Base-by-base conservation (phyloP, 2,888 invertebrate species). In the Dysmachus trigonus region DNA sequence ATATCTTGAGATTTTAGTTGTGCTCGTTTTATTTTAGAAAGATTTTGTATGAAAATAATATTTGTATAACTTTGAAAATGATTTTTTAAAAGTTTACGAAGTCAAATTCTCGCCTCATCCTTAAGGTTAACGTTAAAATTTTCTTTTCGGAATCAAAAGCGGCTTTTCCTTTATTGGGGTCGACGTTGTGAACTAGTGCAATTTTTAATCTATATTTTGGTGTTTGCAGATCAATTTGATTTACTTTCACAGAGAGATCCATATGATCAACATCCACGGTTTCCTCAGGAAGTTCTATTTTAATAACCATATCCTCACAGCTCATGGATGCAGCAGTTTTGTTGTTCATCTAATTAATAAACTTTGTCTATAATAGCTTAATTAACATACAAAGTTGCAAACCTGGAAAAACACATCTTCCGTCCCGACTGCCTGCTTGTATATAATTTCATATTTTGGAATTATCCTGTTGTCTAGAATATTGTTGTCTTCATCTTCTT, bases 241-340 rank as follows among this genome's bases (percentile, higher is more conserved):
- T 93, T 47, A 93, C 93, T 15, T 94, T 93, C 3, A 96, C 95
- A 87, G 95, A 94, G 73, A 98, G 92, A 88, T 96, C 95, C 86
- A 98, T 94, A 89, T 96, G 95, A 88, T 95, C 95, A 73, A 94
- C 94, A 0, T 88, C 47, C 87, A 90, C 91, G 87, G 94, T 94
- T 90, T 97, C 97, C 1, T 94, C 95, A 0, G 97, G 96, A 91
- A 98, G 92, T 89, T 94, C 93, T 18, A 98, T 94, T 87, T 94
- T 94, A 31, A 98, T 93, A n/a, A 97, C 93, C 92, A 98, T 95
- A 91, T 97, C 96, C 91, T 98, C 98, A 92, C 98, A 98, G 90
- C 97, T 97, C 2, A 96, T 94, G 0, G 96, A 95, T 1, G 95
- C 93, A 22, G 95, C 94, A 0, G 95, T 96, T 91, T 96, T 97